These are phyloP conservation scores for Drosophila asahinai DNA, from an alignment of 1,140 invertebrate species.

Conservation along the genomic window DNA sequence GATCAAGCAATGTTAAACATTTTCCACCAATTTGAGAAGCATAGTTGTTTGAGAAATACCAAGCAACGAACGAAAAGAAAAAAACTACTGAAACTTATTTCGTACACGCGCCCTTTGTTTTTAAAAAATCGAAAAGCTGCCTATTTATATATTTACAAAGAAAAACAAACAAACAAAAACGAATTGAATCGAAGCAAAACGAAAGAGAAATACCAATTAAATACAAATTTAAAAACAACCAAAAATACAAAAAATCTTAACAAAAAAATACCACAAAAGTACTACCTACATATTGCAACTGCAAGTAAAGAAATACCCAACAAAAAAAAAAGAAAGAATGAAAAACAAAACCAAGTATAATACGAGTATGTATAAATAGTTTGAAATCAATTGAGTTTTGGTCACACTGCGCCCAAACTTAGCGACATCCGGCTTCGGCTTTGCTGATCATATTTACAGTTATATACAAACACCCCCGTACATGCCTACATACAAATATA, in stretches of 20 bases:
- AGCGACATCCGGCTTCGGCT: conserved; percentile 41
- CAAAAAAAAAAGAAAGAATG: neutral
- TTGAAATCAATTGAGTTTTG: conserved; percentile 62
- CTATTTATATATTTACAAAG: conserved; percentile 73
- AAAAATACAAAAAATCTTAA: neutral
- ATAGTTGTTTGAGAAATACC: conserved; percentile 31
- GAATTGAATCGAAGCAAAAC: conserved; percentile 26
- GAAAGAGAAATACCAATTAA: conserved; percentile 41
- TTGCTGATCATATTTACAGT: conserved; percentile 57
- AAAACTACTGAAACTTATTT: conserved; percentile 45
- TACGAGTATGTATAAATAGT: conserved; percentile 45
- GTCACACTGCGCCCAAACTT: conserved; percentile 49
- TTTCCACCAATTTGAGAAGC: conserved; percentile 75
- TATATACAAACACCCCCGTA: conserved; percentile 38
- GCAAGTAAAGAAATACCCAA: conserved; percentile 23
- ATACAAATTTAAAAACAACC: conserved; percentile 60
- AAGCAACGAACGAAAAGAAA: conserved; percentile 9
- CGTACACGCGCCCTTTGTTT: conserved; percentile 62
- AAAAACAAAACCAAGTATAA: conserved; percentile 19
- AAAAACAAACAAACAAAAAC: conserved; percentile 38
- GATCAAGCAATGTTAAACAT: conserved; percentile 62
- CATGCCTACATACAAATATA: conserved; percentile 39
- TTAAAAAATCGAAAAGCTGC: conserved; percentile 64
- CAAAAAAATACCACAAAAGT: conserved; percentile 14
- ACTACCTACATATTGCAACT: conserved; percentile 46